Evolutionary conservation across 2,797 vertebrate genomes (phyloP), one percentile per base, ranked within the genome.

Genomic region (Discoglossus pictus): DNA sequence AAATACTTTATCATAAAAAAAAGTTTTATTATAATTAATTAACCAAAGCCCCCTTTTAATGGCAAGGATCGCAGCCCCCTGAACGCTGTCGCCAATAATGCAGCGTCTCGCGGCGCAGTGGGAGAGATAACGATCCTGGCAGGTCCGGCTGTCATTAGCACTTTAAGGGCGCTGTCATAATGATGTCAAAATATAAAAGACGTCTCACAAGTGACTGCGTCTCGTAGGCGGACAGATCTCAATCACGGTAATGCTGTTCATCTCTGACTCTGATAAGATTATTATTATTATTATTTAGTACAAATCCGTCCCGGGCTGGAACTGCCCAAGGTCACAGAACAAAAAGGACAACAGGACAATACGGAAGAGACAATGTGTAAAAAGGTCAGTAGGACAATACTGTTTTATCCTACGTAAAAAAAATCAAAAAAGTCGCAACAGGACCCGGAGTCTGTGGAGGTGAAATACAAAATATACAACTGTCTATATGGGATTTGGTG

Each of bases 251-350:
- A 27, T 59, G 42, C 21, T 24, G 21, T 25, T 47, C 7, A 27
- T 52, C 51, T 40, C 20, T 16, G 9, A 16, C 2, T 2, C 17
- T 17, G 60, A 70, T 63, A 69, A 62, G 40, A 69, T 69, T 62
- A 68, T 43, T 27, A 12, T 6, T 23, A 23, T 23, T 20, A 39
- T 55, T 56, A n/a, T 42, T 55, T 56, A 10, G 44, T 44, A 20
- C 39, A 34, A 50, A 50, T 50, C 50, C 42, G 43, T 40, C 24
- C 16, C 10, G 6, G 31, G 42, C 38, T 40, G 38, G n/a, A 43
- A 27, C 27, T 6, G 8, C 7, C 36, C 27, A 68, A 60, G 48
- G 56, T 42, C 27, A 15, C 5, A 24, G 15, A 58, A 54, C 27
- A 54, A 43, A 54, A 61, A 70, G 60, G 60, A 50, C 10, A 63